Base-by-base conservation (phyloP, 1,140 invertebrate species). In the Diuraphis noxia region DNA sequence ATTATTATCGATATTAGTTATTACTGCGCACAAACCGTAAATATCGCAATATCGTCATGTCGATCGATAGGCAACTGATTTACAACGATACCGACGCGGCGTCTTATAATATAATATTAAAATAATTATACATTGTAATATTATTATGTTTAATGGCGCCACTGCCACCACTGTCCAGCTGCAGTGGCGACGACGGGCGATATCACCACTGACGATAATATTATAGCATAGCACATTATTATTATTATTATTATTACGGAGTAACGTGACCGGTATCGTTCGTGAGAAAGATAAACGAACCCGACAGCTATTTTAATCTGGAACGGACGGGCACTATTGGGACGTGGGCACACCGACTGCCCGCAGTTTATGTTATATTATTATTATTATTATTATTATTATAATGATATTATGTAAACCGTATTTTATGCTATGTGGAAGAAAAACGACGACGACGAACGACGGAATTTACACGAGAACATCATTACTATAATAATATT, bases 241-340 rank as follows among this genome's bases (percentile, higher is more conserved):
- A 72, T 72, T 56, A 30, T 56, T 72, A n/a, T 63, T 63, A 17
- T n/a, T 72, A 17, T 34, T 72, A 34, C 21, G 17, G 6, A 52
- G 49, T 88, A 40, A 87, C 85, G 85, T 87, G 85, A 87, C 85
- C 85, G 49, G 86, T 88, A 63, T 88, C 86, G 49, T 88, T 40
- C 86, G 86, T 88, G 86, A 88, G 86, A 88, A 88, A 63, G 56
- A 88, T 88, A 88, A 88, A 88, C 52, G 86, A 63, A 25, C 49
- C 36, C 49, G 86, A 63, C 86, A 63, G 49, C 86, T 56, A 88
- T 88, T 56, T 88, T 63, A 63, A 88, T 88, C 86, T 63, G 86
- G 52, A 88, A 88, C 86, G 86, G n/a, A 46, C 41, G 85, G 36
- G 84, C n/a, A n/a, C n/a, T 49, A 36, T 46, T 49, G 84, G 38